These are phyloP conservation scores for Aotus griseimembra DNA, from an alignment of 2,797 vertebrate genomes.

Conservation along the genomic window DNA sequence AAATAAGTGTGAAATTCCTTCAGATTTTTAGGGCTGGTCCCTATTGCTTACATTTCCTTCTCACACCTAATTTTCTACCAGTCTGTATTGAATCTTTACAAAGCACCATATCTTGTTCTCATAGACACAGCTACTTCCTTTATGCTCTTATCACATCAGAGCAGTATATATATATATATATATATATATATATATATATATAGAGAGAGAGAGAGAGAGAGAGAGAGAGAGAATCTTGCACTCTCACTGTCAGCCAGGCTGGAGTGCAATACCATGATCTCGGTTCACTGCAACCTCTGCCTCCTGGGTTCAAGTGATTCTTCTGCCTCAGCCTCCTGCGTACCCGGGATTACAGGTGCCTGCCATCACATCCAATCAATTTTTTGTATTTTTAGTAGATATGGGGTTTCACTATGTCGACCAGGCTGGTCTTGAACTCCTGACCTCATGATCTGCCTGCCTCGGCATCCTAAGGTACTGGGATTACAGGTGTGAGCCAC, in stretches of 20 bases:
- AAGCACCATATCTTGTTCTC: neutral
- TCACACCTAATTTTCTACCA: neutral
- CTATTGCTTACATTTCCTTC: neutral
- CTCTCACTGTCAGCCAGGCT: no score
- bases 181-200: no score
- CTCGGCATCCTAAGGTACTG: neutral
- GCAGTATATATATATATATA: rapidly evolving
- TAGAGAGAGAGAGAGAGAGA: no score
- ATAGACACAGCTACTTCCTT: neutral
- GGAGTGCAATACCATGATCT: no score
- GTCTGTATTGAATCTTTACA: neutral
- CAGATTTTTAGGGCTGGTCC: neutral
- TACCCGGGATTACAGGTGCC: neutral
- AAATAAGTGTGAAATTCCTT: neutral
- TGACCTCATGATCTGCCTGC: neutral
- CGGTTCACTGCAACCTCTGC: neutral
- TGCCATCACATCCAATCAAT: neutral
- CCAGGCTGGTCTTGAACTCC: neutral
- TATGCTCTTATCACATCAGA: neutral
- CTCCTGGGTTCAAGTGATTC: neutral
- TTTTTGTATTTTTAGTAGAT: neutral
- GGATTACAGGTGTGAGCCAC: neutral
- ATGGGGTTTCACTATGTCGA: neutral
- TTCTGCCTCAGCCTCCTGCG: neutral
- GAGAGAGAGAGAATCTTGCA: no score